Evolutionary conservation across 2,797 vertebrate species (phyloP), one percentile per base, ranked within the genome.

Genomic region (Euphonia xanthogaster): DNA sequence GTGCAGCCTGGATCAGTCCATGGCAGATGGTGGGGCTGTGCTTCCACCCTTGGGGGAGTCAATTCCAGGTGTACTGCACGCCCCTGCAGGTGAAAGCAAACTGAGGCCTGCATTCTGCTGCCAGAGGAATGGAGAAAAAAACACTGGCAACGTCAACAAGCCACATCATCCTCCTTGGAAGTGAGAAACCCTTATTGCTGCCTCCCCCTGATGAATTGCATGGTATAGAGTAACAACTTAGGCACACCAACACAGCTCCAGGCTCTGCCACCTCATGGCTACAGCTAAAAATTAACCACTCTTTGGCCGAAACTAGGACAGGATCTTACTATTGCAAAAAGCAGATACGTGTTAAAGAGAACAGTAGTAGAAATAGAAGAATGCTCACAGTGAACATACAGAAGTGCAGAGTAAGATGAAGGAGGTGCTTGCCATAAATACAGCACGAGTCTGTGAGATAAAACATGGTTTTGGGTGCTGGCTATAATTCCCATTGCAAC

Each of bases 41-140:
- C 10, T 51, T 53, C 47, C 66, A 61, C 7, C 33, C 8, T 28
- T 47, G 18, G 28, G 12, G 14, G 7, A 35, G 22, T 51, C 7
- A 0, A 3, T 55, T 57, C 60, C 68, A 40, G 21, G 5, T 5
- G 18, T 31, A 35, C 7, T 37, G 8, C 22, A 58, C 0, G 0
- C 11, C 4, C 14, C 22, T 44, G 27, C n/a, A 50, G 12, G 27
- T 31, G 31, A 50, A 24, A 2, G 16, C 15, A 44, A 60, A 53
- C 53, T 9, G 37, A 1, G 8, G 23, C 31, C 45, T 16, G 3
- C 23, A n/a, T 14, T 58, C 25, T 51, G 23, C n/a, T 53, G 62
- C 24, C 10, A 39, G 13, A 53, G 13, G 15, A 76, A 8, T 16
- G 39, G 28, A 67, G 28, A 33, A 39, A 60, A 85, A 39, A 1